Conservation (phyloP, 1,140 invertebrate species). For the Drosophila lowei region DNA sequence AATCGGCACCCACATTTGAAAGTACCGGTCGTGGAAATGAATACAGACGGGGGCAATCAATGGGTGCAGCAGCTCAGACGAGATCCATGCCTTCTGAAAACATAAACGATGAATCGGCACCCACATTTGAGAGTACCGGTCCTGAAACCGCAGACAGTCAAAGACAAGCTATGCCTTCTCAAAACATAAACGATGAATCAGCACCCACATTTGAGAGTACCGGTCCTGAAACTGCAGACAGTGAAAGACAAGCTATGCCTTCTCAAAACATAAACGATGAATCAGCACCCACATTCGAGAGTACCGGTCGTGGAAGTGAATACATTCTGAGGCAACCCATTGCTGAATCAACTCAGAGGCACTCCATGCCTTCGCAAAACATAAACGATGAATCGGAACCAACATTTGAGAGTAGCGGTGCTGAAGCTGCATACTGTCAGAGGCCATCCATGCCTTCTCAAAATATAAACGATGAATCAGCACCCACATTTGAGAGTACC, state of each 20-base stretch:
- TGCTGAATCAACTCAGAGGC: not conserved
- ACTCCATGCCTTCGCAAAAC: slow-evolving; percentile 18
- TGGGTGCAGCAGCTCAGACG: too few relatives aligned
- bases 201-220: not conserved
- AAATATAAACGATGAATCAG: not conserved
- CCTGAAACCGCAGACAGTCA: not conserved
- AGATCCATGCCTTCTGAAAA: too few relatives aligned
- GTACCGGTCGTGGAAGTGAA: too few relatives aligned
- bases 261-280: not conserved
- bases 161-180: not conserved
- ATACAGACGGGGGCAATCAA: too few relatives aligned
- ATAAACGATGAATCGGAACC: not conserved
- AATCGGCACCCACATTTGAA: too few relatives aligned
- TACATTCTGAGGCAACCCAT: too few relatives aligned
- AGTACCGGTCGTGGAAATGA: too few relatives aligned
- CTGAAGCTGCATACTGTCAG: too few relatives aligned
- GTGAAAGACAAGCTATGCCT: too few relatives aligned
- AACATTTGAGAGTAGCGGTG: not conserved
- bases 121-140: not conserved
- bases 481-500: not conserved
- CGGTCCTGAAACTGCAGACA: too few relatives aligned
- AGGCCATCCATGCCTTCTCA: not conserved
- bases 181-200: not conserved
- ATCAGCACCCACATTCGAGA: not conserved
- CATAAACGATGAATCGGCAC: not conserved